Evolutionary conservation across 2,797 vertebrate species (phyloP), one percentile per base, ranked within the genome.

Genomic region (Poecilia picta): DNA sequence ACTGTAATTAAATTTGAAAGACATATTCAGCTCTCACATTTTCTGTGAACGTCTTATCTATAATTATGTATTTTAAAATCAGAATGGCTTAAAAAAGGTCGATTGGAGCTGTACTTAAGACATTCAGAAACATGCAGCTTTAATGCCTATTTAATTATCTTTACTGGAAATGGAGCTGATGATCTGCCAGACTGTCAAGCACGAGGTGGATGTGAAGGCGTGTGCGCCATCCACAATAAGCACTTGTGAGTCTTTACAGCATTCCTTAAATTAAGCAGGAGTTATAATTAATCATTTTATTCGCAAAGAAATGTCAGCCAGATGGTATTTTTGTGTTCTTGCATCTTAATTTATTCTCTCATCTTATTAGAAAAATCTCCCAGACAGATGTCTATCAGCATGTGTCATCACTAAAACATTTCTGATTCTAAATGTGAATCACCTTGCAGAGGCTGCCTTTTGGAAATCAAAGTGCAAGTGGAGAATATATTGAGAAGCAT

Each of bases 281-380:
- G 36, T 72, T 70, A 55, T 71, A 53, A 46, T 74, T 43, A 66
- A 76, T 62, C 2, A 20, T 46, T 76, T 13, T 47, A 8, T 41
- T 28, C 23, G 23, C 10, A 51, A 66, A 33, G 53, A 72, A 72
- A 82, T 76, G 71, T 74, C 53, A 62, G 5, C 47, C 64, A 79
- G 72, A 64, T 80, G 62, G 51, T 8, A 64, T 53, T 49, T 74
- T 62, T 79, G 31, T 51, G 45, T 51, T 73, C 4, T 51, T 12
- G 39, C 31, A 18, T 72, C 11, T 39, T 25, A 2, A n/a, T 73
- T 57, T 66, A 41, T 25, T 8, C 36, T 43, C 5, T n/a, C 18
- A 53, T 49, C 64, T 55, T 71, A 77, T 77, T 43, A 71, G 55
- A 53, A 25, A 46, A 36, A 15, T 71, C 33, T 12, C 25, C 25